A percentile compares a stretch with the other conserved stretches of the same genome.
Evolutionary conservation across 2,888 invertebrate species (phyloP).

Genomic region (Uloborus plumipes): DNA sequence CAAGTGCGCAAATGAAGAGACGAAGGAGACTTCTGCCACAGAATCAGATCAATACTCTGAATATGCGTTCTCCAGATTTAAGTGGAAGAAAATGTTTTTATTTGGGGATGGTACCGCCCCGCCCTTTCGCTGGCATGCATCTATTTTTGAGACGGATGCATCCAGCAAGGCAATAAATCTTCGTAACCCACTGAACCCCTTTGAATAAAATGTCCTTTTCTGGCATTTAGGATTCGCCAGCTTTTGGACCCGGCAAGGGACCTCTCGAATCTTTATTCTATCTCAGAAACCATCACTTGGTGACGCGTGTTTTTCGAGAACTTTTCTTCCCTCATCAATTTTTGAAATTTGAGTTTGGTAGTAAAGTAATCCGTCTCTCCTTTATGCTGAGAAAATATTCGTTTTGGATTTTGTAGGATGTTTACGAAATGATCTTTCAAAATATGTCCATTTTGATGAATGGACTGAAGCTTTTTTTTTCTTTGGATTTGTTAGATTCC

Average conservation of each 20-base stretch:
- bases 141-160: constrained; percentile 55
- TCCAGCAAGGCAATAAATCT: constrained; percentile 56
- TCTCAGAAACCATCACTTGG: no score
- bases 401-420: no score
- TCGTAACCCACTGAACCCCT: constrained; percentile 58
- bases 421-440: no score
- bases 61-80: constrained; percentile 51
- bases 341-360: no score
- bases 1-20: constrained; percentile 29
- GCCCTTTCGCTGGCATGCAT: constrained; percentile 42
- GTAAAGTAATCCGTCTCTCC: no score
- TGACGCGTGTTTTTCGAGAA: no score
- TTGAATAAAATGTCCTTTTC: constrained; percentile 59
- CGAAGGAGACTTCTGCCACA: constrained; percentile 14
- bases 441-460: no score
- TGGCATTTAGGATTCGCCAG: constrained; percentile 36
- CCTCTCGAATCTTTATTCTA: no score
- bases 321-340: no score
- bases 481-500: no score
- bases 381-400: no score
- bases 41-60: constrained; percentile 52
- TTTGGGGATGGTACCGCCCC: constrained; percentile 28
- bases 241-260: constrained; percentile 7
- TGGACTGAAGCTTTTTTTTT: no score
- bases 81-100: constrained; percentile 62